A percentile compares a stretch with the other conserved stretches of the same genome.
Conservation (phyloP, 1,140 invertebrate genomes). For the Drosophila tropicalis region DNA sequence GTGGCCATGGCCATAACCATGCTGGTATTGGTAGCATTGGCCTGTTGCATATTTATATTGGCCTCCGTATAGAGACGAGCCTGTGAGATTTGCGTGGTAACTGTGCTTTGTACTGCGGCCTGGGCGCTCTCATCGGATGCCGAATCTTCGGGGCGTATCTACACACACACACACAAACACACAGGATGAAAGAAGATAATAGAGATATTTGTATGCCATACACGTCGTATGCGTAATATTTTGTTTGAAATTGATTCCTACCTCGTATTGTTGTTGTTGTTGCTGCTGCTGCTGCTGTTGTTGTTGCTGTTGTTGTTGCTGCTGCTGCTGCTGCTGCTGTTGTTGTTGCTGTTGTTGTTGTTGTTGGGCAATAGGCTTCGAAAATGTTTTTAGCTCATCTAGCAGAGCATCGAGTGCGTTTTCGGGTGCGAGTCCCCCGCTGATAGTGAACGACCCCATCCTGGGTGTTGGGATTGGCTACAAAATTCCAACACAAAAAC, state of each 20-base stretch:
- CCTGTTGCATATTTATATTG: constrained; percentile 61
- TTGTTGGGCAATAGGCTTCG: constrained; percentile 85
- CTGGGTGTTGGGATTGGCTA: constrained; percentile 84
- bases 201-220: too few species aligned
- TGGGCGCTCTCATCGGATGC: constrained; percentile 83
- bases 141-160: constrained; percentile 82
- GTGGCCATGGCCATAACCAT: constrained; percentile 65
- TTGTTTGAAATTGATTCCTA: constrained; percentile 12
- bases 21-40: constrained; percentile 45
- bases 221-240: not conserved
- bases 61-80: constrained; percentile 77
- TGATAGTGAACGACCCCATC: constrained; percentile 87
- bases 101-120: constrained; percentile 78
- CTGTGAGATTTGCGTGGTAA: constrained; percentile 83
- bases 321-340: constrained; percentile 52
- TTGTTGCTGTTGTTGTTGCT: constrained; percentile 41
- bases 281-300: not conserved
- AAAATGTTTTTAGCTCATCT: constrained; percentile 95
- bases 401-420: constrained; percentile 97
- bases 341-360: constrained; percentile 65
- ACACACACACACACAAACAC: too few species aligned
- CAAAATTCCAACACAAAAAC: constrained; percentile 29
- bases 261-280: constrained; percentile 62
- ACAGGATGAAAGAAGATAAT: not conserved
- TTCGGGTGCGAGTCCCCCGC: constrained; percentile 89